Percentiles rank a stretch among this genome's conserved stretches.
Conservation (phyloP, 2,797 vertebrate species). For the Xerus rutilus region DNA sequence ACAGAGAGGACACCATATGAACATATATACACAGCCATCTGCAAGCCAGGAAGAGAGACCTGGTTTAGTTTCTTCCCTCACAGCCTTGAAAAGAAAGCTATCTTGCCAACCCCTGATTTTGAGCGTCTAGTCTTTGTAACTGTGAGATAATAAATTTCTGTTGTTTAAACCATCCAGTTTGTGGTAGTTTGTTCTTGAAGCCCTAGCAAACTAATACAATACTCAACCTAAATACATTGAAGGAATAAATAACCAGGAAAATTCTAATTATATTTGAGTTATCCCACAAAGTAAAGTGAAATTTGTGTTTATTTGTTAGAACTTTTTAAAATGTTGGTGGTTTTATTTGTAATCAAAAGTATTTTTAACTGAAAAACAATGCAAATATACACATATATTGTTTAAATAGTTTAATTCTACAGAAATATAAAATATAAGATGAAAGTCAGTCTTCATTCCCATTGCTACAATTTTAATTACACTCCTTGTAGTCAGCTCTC, state of each 20-base stretch:
- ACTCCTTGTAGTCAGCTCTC: neutral
- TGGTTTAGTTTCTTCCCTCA: neutral
- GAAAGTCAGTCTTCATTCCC: neutral
- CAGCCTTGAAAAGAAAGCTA: neutral
- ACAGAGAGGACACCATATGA: neutral
- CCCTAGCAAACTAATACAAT: neutral
- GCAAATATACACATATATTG: neutral
- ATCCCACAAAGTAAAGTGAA: neutral
- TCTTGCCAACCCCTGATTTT: neutral
- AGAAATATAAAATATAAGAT: neutral
- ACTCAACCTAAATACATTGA: neutral
- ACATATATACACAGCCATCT: neutral
- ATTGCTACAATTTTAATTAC: neutral
- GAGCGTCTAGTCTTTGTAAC: neutral
- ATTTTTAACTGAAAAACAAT: neutral
- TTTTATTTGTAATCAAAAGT: constrained; percentile 28
- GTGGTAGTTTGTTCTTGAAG: neutral
- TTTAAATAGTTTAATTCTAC: neutral
- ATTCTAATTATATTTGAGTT: constrained; percentile 21
- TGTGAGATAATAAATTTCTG: neutral
- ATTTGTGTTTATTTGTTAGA: constrained; percentile 16
- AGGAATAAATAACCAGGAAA: neutral
- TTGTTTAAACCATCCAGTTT: neutral
- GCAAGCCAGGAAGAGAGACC: neutral
- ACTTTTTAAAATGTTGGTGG: neutral